Conservation (phyloP, 2,113 vertebrate genomes). For the Notarius lentiginosus region DNA sequence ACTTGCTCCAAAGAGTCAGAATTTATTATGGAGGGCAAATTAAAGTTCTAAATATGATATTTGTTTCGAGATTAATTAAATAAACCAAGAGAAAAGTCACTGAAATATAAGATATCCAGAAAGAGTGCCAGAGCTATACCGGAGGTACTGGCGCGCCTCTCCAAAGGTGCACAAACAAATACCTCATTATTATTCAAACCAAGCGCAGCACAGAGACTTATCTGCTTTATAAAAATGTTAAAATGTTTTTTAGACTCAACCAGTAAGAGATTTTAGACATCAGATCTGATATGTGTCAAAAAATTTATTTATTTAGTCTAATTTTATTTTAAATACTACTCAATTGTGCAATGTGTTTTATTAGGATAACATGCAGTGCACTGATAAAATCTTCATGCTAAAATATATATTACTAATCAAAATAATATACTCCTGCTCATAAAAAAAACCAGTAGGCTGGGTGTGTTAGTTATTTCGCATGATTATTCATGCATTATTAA, state of each 20-base stretch:
- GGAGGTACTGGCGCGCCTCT: conserved; percentile 51
- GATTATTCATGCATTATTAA: neutral
- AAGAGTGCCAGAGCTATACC: neutral
- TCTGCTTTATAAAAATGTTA: neutral
- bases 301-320: neutral
- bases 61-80: conserved; percentile 41
- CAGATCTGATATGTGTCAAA: neutral
- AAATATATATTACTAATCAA: neutral
- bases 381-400: neutral
- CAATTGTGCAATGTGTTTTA: neutral
- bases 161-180: conserved; percentile 56
- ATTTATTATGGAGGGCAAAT: conserved; percentile 25
- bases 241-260: neutral
- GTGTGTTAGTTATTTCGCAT: neutral
- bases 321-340: neutral
- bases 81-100: conserved; percentile 10
- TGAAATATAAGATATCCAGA: conserved; percentile 38
- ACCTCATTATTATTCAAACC: conserved; percentile 6
- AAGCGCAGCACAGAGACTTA: neutral
- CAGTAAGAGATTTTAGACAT: neutral
- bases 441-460: neutral
- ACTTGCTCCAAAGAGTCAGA: conserved; percentile 48
- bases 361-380: neutral
- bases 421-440: neutral
- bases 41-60: conserved; percentile 29